Evolutionary conservation across 2,888 invertebrate genomes (phyloP).

Genomic region (Andrena trimmerana): DNA sequence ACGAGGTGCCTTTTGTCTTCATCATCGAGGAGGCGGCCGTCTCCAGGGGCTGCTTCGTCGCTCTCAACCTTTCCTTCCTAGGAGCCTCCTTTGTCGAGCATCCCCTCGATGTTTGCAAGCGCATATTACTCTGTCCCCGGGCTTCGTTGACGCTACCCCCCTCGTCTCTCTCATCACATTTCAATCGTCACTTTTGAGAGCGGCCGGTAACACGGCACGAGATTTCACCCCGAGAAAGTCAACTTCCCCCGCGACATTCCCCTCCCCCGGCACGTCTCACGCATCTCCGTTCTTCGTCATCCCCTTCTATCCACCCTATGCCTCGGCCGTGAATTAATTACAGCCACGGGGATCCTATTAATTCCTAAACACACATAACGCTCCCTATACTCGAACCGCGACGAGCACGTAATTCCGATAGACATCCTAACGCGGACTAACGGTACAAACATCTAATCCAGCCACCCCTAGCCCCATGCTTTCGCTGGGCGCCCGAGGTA

Average conservation of each 20-base stretch:
- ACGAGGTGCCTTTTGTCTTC: constrained; percentile 42
- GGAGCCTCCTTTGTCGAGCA: constrained; percentile 42
- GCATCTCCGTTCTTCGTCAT: background rate
- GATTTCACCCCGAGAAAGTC: constrained; percentile 16
- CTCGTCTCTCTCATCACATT: constrained; percentile 22
- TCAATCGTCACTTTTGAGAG: constrained; percentile 34
- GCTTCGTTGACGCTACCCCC: background rate
- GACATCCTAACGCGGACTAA: too few species aligned
- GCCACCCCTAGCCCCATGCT: too few species aligned
- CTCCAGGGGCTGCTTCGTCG: constrained; percentile 22
- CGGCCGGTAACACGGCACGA: background rate
- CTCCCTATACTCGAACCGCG: too few species aligned
- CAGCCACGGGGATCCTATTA: too few species aligned
- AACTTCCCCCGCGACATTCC: constrained; percentile 20
- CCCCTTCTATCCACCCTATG: too few species aligned
- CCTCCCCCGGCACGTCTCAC: background rate
- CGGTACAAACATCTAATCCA: too few species aligned
- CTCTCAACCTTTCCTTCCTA: constrained; percentile 33
- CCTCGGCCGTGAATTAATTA: too few species aligned
- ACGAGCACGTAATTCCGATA: too few species aligned
- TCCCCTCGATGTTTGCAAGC: constrained; percentile 23
- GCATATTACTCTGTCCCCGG: constrained; percentile 33
- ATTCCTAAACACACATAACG: too few species aligned
- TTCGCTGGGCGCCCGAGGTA: too few species aligned
- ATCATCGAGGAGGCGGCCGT: constrained; percentile 41